Evolutionary conservation across 1,140 invertebrate species (phyloP).

Genomic region (Mactra quadrangularis): DNA sequence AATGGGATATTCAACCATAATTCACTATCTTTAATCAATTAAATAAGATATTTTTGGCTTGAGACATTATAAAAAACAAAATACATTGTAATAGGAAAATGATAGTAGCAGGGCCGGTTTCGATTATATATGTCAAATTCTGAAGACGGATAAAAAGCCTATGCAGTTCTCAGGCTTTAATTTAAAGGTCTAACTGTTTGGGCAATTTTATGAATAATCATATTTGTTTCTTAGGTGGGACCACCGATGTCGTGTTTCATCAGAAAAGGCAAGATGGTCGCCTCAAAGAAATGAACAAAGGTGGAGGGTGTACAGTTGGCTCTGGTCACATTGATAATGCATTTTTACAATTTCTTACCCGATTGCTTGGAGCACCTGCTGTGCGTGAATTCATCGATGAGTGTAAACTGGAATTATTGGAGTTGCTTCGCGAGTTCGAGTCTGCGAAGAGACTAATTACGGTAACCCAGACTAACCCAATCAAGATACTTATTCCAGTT

Average conservation of each 20-base stretch:
- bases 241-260: conserved; percentile 75
- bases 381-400: conserved; percentile 70
- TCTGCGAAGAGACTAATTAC: conserved; percentile 48
- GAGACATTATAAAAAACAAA: too few species aligned
- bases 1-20: too few species aligned
- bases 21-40: too few species aligned
- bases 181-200: too few species aligned
- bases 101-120: too few species aligned
- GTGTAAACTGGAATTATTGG: conserved; percentile 69
- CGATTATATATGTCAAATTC: too few species aligned
- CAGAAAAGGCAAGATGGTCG: conserved; percentile 73
- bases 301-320: conserved; percentile 76
- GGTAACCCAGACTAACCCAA: neutral
- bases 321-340: conserved; percentile 75
- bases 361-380: conserved; percentile 72
- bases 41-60: too few species aligned
- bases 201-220: too few species aligned
- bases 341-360: conserved; percentile 73
- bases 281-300: conserved; percentile 73
- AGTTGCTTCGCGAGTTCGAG: conserved; percentile 62
- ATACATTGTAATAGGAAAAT: too few species aligned
- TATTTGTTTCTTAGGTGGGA: conserved; percentile 75
- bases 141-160: too few species aligned
- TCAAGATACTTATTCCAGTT: conserved; percentile 18
- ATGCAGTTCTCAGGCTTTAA: too few species aligned